Evolutionary conservation across 1,140 invertebrate species (phyloP).

Genomic region (Reticulitermes speratus): DNA sequence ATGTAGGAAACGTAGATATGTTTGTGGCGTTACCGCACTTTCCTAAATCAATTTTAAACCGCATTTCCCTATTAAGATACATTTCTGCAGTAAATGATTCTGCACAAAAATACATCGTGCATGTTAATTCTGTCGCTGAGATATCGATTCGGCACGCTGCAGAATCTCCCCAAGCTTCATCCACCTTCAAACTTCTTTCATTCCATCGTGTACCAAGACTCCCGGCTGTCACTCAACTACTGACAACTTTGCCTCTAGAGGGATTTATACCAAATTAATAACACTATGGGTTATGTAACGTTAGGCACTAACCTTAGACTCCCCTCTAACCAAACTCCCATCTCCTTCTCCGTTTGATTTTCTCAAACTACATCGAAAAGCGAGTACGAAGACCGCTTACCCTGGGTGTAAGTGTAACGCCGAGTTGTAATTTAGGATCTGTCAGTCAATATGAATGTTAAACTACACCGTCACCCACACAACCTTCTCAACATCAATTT

Average conservation of each 20-base stretch:
- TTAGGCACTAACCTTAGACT: background rate
- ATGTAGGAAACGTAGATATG: too few relatives aligned
- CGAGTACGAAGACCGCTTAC: background rate
- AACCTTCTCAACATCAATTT: background rate
- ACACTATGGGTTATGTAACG: slow-evolving; percentile 15
- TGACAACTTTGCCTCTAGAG: background rate
- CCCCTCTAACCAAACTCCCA: background rate
- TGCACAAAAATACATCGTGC: background rate
- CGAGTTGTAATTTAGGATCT: slow-evolving; percentile 1
- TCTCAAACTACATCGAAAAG: background rate
- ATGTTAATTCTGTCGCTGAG: background rate
- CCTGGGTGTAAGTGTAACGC: slow-evolving; percentile 4
- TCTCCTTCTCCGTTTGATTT: background rate
- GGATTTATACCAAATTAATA: slow-evolving; percentile 17
- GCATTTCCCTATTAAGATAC: background rate
- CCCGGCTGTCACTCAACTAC: background rate
- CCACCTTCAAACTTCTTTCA: background rate
- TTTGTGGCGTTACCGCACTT: too few relatives aligned
- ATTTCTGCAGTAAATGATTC: background rate
- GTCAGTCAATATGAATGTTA: background rate
- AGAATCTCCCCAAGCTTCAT: background rate
- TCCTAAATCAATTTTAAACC: too few relatives aligned
- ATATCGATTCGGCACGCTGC: background rate
- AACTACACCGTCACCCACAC: background rate
- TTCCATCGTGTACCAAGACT: background rate